Percentiles rank a stretch among this genome's conserved stretches.
Evolutionary conservation across 2,113 vertebrate species (phyloP).

Genomic region (Shinisaurus crocodilurus): DNA sequence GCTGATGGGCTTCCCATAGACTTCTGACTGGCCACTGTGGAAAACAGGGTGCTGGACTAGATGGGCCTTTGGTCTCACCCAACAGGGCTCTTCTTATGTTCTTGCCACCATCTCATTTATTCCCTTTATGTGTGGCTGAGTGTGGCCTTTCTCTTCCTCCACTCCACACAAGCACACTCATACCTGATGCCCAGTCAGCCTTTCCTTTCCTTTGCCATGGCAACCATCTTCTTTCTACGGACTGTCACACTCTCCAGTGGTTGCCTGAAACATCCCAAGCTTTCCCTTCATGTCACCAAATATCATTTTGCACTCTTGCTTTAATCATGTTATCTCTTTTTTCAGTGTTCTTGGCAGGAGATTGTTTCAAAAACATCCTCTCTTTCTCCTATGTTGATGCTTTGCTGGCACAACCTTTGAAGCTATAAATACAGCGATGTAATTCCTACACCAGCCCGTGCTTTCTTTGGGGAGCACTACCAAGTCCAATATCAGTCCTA

Average conservation of each 20-base stretch:
- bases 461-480: not conserved
- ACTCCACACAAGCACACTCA: not conserved
- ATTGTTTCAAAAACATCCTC: not conserved
- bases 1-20: not conserved
- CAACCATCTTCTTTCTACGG: slow-evolving; percentile 9
- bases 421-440: slow-evolving; percentile 15
- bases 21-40: not conserved
- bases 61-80: not conserved
- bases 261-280: not conserved
- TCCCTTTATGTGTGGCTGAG: not conserved
- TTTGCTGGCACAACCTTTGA: not conserved
- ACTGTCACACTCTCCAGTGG: not conserved
- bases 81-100: not conserved
- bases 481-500: not conserved
- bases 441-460: not conserved
- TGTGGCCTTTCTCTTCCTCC: not conserved
- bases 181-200: not conserved
- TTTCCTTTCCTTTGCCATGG: slow-evolving; percentile 18
- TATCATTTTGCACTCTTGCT: slow-evolving; percentile 15
- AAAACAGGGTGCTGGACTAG: not conserved
- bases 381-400: not conserved
- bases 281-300: slow-evolving; percentile 3
- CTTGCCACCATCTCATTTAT: not conserved
- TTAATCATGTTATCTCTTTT: slow-evolving; percentile 5
- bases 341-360: not conserved